phyloP scores from a whole-genome alignment of 2,888 invertebrate genomes.

The Drosophila maculinotata region DNA sequence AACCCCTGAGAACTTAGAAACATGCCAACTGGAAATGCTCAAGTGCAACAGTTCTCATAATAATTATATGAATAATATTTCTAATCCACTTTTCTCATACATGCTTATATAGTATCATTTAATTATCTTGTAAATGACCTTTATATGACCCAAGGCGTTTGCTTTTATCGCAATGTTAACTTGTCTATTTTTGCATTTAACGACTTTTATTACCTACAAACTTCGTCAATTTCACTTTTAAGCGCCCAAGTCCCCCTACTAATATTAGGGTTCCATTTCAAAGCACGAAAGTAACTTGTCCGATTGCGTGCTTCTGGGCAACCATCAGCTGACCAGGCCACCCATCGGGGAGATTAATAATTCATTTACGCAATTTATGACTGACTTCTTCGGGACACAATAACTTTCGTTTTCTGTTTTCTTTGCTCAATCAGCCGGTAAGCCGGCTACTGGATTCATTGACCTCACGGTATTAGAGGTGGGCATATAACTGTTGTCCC shows the following conservation, averaged over 20 bases:
- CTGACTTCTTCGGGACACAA: slow-evolving; percentile 17
- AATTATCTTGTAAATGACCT: slow-evolving; percentile 42
- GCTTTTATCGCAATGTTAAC: slow-evolving; percentile 24
- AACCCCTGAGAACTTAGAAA: too few species aligned
- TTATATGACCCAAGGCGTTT: slow-evolving; percentile 36
- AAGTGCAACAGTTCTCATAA: too few species aligned
- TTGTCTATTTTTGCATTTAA: slow-evolving; percentile 48
- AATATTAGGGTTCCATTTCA: background rate
- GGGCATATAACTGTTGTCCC: background rate
- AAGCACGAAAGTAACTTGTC: background rate
- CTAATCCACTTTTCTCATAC: background rate
- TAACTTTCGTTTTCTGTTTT: slow-evolving; percentile 54
- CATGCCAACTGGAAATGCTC: too few species aligned
- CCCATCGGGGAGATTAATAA: slow-evolving; percentile 50
- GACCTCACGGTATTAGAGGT: slow-evolving; percentile 50
- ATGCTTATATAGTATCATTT: background rate
- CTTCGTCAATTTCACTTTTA: slow-evolving; percentile 57
- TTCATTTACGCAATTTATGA: slow-evolving; percentile 77
- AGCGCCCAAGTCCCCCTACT: too few species aligned
- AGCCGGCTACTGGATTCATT: slow-evolving; percentile 53
- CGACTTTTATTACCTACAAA: slow-evolving; percentile 26
- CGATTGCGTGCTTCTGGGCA: slow-evolving; percentile 31
- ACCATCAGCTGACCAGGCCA: slow-evolving; percentile 33
- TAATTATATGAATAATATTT: too few species aligned
- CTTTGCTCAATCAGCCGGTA: slow-evolving; percentile 24